Conservation (phyloP, 2,888 invertebrate genomes). For the Megaustenia siamemsis region DNA sequence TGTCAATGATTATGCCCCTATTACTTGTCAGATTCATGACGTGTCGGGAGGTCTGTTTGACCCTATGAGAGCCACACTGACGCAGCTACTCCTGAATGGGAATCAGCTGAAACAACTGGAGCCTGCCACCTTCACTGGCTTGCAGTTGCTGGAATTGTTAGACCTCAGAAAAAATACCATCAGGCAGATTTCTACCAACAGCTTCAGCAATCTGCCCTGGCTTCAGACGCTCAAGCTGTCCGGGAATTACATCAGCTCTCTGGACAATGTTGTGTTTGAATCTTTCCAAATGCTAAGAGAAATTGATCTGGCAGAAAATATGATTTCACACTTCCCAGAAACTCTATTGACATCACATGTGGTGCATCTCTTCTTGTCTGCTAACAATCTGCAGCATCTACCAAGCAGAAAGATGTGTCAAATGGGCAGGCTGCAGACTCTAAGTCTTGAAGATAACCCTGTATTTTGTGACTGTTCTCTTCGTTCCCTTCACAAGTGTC, state of each 20-base stretch:
- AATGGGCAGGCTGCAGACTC: constrained; percentile 42
- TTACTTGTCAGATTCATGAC: not conserved
- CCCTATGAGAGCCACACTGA: not conserved
- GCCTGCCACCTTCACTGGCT: not conserved
- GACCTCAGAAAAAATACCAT: constrained; percentile 28
- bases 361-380: constrained; percentile 45
- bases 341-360: constrained; percentile 12
- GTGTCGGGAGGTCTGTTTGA: not conserved
- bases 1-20: too few species aligned
- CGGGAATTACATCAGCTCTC: not conserved
- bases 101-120: constrained; percentile 11
- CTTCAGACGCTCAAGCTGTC: not conserved
- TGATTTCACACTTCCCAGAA: constrained; percentile 1
- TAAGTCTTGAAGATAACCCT: constrained; percentile 50
- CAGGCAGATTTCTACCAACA: not conserved
- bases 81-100: not conserved
- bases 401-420: constrained; percentile 45
- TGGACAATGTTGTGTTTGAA: not conserved
- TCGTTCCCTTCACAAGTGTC: constrained; percentile 36
- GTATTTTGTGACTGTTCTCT: constrained; percentile 56
- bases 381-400: constrained; percentile 44
- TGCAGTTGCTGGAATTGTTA: not conserved
- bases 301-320: constrained; percentile 33
- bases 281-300: constrained; percentile 3
- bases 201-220: constrained; percentile 21